phyloP scores from a whole-genome alignment of 2,797 vertebrate genomes.

The Sylvia borin region DNA sequence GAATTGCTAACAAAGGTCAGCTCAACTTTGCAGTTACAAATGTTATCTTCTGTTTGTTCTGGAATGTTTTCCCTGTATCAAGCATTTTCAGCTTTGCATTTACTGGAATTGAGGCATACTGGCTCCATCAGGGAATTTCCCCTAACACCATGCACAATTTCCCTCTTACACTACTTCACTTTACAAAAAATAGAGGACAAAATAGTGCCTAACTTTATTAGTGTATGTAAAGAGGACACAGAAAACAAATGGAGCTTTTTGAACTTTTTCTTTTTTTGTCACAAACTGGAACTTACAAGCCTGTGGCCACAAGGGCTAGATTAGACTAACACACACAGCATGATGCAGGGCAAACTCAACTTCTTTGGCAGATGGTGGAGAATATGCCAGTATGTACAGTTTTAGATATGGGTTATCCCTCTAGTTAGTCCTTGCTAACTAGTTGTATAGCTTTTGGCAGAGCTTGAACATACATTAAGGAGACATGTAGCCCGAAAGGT shows the following conservation, averaged over 20 bases:
- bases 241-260: background rate
- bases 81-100: slow-evolving; percentile 25
- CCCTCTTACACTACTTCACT: background rate
- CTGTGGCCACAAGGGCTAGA: background rate
- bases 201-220: background rate
- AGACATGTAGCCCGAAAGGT: background rate
- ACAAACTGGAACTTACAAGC: fast-evolving
- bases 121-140: background rate
- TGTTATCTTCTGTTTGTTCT: slow-evolving; percentile 48
- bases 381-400: background rate
- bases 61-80: background rate
- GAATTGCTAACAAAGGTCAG: slow-evolving; percentile 1
- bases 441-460: background rate
- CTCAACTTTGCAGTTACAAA: background rate
- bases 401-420: background rate
- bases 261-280: background rate
- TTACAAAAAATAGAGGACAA: background rate
- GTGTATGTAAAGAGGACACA: background rate
- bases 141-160: background rate
- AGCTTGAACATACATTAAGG: background rate
- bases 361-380: background rate
- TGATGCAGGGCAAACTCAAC: background rate
- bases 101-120: slow-evolving; percentile 34
- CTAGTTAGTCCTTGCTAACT: background rate
- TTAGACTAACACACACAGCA: background rate